Evolutionary conservation across 2,113 vertebrate species (phyloP), one percentile per base, ranked within the genome.

Genomic region (Oceanodroma tethys): DNA sequence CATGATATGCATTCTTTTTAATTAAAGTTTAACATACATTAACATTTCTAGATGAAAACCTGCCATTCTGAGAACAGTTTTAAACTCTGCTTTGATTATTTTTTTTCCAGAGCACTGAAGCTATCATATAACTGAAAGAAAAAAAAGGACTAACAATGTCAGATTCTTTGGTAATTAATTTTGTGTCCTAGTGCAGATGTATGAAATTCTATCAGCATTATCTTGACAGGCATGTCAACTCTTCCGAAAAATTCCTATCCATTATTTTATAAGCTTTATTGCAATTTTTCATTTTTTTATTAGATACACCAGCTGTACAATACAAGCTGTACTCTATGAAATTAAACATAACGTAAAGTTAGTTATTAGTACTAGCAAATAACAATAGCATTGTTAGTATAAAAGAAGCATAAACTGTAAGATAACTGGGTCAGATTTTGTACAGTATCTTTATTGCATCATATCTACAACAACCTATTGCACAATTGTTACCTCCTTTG

Each of bases 31-130:
- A 98, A 97, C 95, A 96, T 97, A 96, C 90, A 97, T 98, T 98
- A 98, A 98, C 96, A 97, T 98, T 98, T 98, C 95, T 95, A 98
- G 96, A 98, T 97, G 95, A 98, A 97, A 98, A 98, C 96, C 92
- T 97, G 95, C 97, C 97, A 98, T 96, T 98, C 96, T 85, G 83
- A 97, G 93, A 96, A 97, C 45, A 95, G 97, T 85, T 98, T 98
- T 96, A 97, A 98, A 98, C 95, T 97, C 94, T 90, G 81, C 94
- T 97, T 98, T 98, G 94, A 97, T 98, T 97, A 71, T 96, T 95
- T 76, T 88, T 97, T 96, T 97, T 97, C 86, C 96, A 84, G 86
- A 93, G 90, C 93, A 91, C 32, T 97, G 97, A 96, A 98, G 93
- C 94, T 96, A 94, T 83, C 93, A 71, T 63, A 72, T 32, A 96